Evolutionary conservation across 1,140 invertebrate genomes (phyloP), one percentile per base, ranked within the genome.

Genomic region (Micrasema longulum): DNA sequence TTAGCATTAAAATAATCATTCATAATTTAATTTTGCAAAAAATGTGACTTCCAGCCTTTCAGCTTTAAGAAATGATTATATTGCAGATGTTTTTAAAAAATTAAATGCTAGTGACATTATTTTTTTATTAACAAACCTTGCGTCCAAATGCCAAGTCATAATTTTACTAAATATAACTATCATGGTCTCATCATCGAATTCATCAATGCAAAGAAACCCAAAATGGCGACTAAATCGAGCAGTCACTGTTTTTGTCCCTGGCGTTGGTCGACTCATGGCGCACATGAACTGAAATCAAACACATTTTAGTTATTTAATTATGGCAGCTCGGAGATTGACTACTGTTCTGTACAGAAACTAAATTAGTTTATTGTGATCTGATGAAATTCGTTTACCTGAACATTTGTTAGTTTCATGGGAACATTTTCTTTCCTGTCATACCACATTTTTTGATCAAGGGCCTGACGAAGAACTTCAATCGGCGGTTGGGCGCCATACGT

Each of bases 101-200:
- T n/a, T n/a, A n/a, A n/a, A n/a, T n/a, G n/a, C n/a, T n/a, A 31
- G 2, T 31, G 7, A 31, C 7, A 4, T 31, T 31, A 31, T 31
- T 31, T 4, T 2, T 31, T 31, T 31, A 31, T 31, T 31, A 31
- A 7, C 26, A 2, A 79, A 92, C 91, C 91, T 91, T 1, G 93
- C 93, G 79, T 96, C 94, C 65, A 98, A 88, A 88, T 98, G 97
- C 96, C 96, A 98, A 1, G 96, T 84, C 84, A 98, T 89, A 72
- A 98, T 97, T 81, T 91, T 93, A 72, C 91, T 92, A 77, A 97
- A 98, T 73, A 98, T 98, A 5, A 91, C 91, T 0, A 87, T 87
- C 87, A 98, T 91, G 2, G 92, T 92, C 0, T 91, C 86, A 79
- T 97, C 94, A 53, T 91, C 88, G 80, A 97, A 97, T 79, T 97